Base-by-base conservation (phyloP, 2,888 invertebrate species). In the Acleris laterana region DNA sequence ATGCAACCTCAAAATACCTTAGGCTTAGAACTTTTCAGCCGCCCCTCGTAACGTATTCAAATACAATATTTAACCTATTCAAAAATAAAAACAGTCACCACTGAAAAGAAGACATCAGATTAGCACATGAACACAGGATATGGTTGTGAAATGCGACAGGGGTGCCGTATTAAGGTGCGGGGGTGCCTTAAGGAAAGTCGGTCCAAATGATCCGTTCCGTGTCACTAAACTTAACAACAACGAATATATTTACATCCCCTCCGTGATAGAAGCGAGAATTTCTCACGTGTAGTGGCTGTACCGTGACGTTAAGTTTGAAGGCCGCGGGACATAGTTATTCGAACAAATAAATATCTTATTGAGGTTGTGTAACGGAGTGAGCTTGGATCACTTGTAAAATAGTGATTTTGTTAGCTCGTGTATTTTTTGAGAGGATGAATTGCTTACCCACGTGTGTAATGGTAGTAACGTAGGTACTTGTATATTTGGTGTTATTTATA, bases 271-370 rank as follows among this genome's bases (percentile, higher is more conserved):
- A 17, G 59, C 48, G 59, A 59, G 32, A 60, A 49, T 46, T 65
- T 56, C 60, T 61, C 44, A 65, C 58, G 28, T 58, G 57, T 51
- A 51, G 38, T 20, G 9, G 48, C 9, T n/a, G 22, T 65, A 32
- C 56, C 66, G 66, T 57, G 56, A 66, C 51, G 58, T 44, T 17
- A 25, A 66, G 56, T 66, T 62, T 57, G 61, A 57, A 66, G 66
- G 66, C 42, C 38, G 46, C 13, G 22, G 49, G 17, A 13, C 32
- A 28, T 51, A n/a, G n/a, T n/a, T n/a, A 66, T 61, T 65, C 60
- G 56, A 50, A 55, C 32, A n/a, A 60, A 59, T 58, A 25, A 25
- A 7, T 25, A 63, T 19, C 42, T 32, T 58, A 51, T 32, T n/a
- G 28, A 22, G 22, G 16, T 63, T 51, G 63, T 63, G 48, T 63